phyloP scores from a whole-genome alignment of 2,888 invertebrate species.

The Graphium colonna region DNA sequence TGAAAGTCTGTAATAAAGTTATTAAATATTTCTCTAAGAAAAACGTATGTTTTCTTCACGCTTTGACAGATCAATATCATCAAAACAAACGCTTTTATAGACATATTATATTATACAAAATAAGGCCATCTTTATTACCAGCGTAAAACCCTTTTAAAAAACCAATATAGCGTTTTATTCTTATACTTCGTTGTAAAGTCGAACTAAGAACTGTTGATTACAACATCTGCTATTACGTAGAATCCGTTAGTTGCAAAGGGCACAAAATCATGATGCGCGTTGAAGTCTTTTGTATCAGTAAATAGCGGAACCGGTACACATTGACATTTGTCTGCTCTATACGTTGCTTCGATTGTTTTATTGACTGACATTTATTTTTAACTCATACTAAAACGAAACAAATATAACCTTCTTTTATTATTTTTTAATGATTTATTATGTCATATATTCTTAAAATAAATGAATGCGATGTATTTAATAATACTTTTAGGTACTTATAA shows the following conservation, averaged over 20 bases:
- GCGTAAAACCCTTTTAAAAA: too few species aligned
- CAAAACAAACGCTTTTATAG: too few species aligned
- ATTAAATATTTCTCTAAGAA: too few species aligned
- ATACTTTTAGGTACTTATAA: not conserved
- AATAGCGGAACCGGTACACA: not conserved
- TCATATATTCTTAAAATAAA: not conserved
- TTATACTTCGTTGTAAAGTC: too few species aligned
- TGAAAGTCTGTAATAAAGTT: too few species aligned
- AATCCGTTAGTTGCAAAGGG: conserved; percentile 9
- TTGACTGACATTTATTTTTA: too few species aligned
- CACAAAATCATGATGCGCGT: conserved; percentile 30
- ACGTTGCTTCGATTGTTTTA: not conserved
- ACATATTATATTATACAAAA: too few species aligned
- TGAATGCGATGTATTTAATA: not conserved
- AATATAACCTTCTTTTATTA: not conserved
- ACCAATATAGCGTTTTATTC: too few species aligned
- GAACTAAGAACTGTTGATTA: too few species aligned
- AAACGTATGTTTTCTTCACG: too few species aligned
- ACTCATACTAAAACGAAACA: conserved; percentile 6
- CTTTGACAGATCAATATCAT: too few species aligned
- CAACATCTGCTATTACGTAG: conserved; percentile 1
- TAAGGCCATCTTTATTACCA: too few species aligned
- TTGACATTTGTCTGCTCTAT: conserved; percentile 1
- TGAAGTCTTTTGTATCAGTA: conserved; percentile 41
- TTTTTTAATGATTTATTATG: not conserved